These are phyloP conservation scores for Oophaga sylvatica DNA, from an alignment of 2,797 vertebrate genomes.

Conservation along the genomic window DNA sequence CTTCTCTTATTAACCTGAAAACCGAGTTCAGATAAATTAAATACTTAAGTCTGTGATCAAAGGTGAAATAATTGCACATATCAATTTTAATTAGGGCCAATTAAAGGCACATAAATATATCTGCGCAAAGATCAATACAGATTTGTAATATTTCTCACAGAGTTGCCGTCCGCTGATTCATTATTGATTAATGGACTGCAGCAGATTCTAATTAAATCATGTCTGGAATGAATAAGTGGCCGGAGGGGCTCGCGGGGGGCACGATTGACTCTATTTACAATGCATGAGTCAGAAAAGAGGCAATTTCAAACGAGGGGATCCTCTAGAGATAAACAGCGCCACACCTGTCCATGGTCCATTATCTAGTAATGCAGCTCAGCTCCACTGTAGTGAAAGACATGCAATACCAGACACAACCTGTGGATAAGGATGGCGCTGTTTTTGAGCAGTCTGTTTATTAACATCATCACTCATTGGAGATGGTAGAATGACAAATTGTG, in stretches of 20 bases:
- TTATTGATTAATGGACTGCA: constrained; percentile 33
- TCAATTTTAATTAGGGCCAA: constrained; percentile 40
- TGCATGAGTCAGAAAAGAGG: too few relatives aligned
- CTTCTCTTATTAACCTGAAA: constrained; percentile 40
- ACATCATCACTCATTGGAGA: too few relatives aligned
- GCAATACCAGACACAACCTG: too few relatives aligned
- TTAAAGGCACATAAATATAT: constrained; percentile 42
- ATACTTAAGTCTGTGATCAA: constrained; percentile 26
- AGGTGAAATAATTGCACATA: constrained; percentile 24
- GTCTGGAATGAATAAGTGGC: constrained; percentile 5
- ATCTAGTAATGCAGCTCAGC: not conserved
- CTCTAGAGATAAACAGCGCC: not conserved
- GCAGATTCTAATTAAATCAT: constrained; percentile 34
- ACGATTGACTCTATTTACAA: not conserved
- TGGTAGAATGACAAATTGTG: too few relatives aligned
- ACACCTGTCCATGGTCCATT: not conserved
- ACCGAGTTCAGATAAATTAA: constrained; percentile 18
- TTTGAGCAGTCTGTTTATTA: too few relatives aligned
- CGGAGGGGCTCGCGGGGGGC: not conserved
- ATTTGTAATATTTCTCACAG: constrained; percentile 32
- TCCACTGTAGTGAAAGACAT: not conserved
- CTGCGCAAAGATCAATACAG: constrained; percentile 30
- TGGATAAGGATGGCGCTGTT: too few relatives aligned
- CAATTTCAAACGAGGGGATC: not conserved
- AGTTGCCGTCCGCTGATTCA: not conserved